A percentile compares a stretch with the other conserved stretches of the same genome.
Evolutionary conservation across 2,888 invertebrate genomes (phyloP).

Genomic region (Hybos culiciformis): DNA sequence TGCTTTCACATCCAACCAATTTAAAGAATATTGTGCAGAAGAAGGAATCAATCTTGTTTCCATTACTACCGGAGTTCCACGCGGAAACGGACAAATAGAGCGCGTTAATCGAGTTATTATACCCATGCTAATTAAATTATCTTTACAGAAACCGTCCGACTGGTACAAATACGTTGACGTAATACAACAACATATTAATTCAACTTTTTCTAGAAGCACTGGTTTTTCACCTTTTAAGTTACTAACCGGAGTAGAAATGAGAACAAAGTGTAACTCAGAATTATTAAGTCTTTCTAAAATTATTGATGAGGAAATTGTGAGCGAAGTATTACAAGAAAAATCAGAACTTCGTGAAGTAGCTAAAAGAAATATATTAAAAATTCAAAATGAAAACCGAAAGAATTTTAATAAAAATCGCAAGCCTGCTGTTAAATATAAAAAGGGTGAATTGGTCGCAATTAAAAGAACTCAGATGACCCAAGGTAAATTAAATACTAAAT

Average conservation of each 20-base stretch:
- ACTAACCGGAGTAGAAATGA: slow-evolving; percentile 11
- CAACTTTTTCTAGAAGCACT: slow-evolving; percentile 18
- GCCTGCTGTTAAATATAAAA: too few species aligned
- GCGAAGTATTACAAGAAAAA: slow-evolving; percentile 2
- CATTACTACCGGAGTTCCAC: slow-evolving; percentile 18
- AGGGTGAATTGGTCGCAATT: too few species aligned
- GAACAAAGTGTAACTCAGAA: too few species aligned
- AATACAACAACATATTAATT: slow-evolving; percentile 20
- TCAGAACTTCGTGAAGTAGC: slow-evolving; percentile 7
- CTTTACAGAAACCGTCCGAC: too few species aligned
- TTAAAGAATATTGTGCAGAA: slow-evolving; percentile 21
- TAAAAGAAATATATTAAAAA: slow-evolving; percentile 5
- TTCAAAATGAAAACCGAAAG: slow-evolving; percentile 9
- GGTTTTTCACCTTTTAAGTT: slow-evolving; percentile 9
- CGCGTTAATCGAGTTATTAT: too few species aligned
- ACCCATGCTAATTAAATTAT: too few species aligned
- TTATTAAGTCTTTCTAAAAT: too few species aligned
- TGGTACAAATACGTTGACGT: too few species aligned
- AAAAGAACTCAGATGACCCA: too few species aligned
- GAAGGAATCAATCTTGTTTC: slow-evolving; percentile 21
- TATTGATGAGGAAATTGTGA: slow-evolving; percentile 4
- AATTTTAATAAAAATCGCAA: slow-evolving; percentile 6
- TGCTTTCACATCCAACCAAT: too few species aligned
- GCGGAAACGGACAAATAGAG: too few species aligned
- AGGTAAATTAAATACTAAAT: slow-evolving; percentile 9